Conservation (phyloP, 2,797 vertebrate species). For the Esox lucius region DNA sequence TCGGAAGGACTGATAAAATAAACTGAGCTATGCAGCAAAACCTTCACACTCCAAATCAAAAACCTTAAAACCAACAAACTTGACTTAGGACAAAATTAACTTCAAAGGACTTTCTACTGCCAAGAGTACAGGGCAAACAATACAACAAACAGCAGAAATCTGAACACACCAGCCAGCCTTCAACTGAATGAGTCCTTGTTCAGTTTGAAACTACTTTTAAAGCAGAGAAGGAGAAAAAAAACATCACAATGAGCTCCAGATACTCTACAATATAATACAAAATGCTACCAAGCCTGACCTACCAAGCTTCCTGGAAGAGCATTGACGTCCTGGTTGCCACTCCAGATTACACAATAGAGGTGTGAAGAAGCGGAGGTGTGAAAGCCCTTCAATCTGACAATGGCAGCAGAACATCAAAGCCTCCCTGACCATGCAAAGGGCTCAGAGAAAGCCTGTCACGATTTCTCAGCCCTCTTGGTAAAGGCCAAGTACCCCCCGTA, state of each 20-base stretch:
- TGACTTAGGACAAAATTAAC: not conserved
- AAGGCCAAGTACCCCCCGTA: not conserved
- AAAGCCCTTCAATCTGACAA: not conserved
- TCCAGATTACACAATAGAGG: not conserved
- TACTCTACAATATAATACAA: not conserved
- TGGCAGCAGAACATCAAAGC: not conserved
- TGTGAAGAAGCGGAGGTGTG: not conserved
- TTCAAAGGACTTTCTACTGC: not conserved
- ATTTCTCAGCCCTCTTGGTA: not conserved
- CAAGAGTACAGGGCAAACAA: not conserved
- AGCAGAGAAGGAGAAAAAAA: not conserved
- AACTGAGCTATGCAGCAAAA: not conserved
- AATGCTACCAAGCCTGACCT: too few relatives aligned
- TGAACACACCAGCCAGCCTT: not conserved
- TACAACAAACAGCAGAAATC: not conserved
- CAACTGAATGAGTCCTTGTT: not conserved
- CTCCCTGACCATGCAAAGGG: not conserved
- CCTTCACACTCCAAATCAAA: not conserved
- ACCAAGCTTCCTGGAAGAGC: too few relatives aligned
- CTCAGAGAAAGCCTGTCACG: too few relatives aligned
- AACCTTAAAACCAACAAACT: not conserved
- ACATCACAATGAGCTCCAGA: not conserved
- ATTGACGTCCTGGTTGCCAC: not conserved
- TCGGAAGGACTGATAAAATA: too few relatives aligned
- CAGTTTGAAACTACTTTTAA: not conserved